A percentile compares a stretch with the other conserved stretches of the same genome.
These are phyloP conservation scores for Corvus moneduloides DNA, from an alignment of 2,113 vertebrate species.

Conservation along the genomic window DNA sequence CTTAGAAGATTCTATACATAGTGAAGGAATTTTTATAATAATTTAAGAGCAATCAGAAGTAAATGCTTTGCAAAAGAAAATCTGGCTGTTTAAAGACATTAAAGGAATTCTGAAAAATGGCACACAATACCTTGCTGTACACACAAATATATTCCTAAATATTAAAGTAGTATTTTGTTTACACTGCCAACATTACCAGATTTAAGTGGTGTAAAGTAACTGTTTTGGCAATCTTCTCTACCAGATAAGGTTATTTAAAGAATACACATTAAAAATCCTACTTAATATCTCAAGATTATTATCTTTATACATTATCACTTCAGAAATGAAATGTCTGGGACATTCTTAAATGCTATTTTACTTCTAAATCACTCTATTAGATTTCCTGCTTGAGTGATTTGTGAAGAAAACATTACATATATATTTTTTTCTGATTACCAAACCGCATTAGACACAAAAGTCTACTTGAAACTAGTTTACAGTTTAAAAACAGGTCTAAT, in stretches of 20 bases:
- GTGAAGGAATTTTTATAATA: constrained; percentile 38
- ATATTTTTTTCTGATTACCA: constrained; percentile 79
- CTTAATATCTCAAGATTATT: not conserved
- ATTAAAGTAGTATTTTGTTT: not conserved
- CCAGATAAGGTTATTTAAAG: not conserved
- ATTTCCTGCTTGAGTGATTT: constrained; percentile 80
- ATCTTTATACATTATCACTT: not conserved
- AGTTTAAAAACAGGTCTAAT: constrained; percentile 84
- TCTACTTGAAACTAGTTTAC: constrained; percentile 81
- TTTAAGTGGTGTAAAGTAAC: not conserved
- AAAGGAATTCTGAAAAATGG: not conserved
- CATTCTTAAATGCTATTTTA: constrained; percentile 76
- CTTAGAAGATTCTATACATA: not conserved
- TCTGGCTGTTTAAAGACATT: not conserved
- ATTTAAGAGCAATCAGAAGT: not conserved
- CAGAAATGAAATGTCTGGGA: constrained; percentile 62
- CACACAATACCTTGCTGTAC: not conserved
- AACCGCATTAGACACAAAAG: constrained; percentile 77
- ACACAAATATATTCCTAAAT: constrained; percentile 1
- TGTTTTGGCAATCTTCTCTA: not conserved
- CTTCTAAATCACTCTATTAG: constrained; percentile 76
- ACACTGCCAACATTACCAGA: not conserved
- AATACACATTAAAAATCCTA: not conserved
- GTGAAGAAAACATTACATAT: constrained; percentile 79
- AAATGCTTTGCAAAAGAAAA: not conserved